Evolutionary conservation across 1,140 invertebrate species (phyloP).

Genomic region (Pissodes strobi): DNA sequence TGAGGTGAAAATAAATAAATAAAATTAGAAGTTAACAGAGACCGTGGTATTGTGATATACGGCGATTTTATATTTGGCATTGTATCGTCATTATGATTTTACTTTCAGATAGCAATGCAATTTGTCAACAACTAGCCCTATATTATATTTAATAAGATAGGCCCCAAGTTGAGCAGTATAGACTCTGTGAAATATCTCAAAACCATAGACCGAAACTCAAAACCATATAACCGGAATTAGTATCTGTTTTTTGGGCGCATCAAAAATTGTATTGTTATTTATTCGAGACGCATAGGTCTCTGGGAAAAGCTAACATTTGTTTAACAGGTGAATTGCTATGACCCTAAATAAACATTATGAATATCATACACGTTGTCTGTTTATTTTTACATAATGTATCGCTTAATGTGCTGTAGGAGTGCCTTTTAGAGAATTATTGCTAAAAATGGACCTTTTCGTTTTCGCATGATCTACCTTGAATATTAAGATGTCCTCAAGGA

Average conservation of each 20-base stretch:
- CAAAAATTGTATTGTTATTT: slow-evolving; percentile 18
- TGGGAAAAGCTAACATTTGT: slow-evolving; percentile 35
- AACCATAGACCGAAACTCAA: slow-evolving; percentile 21
- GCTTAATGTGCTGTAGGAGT: slow-evolving; percentile 18
- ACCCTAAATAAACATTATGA: slow-evolving; percentile 25
- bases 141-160: too few relatives aligned
- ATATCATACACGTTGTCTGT: slow-evolving; percentile 9
- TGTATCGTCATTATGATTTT: too few relatives aligned
- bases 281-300: slow-evolving; percentile 13
- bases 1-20: too few relatives aligned
- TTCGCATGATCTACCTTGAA: too few relatives aligned
- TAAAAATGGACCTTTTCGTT: too few relatives aligned
- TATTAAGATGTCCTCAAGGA: too few relatives aligned
- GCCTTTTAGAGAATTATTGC: too few relatives aligned
- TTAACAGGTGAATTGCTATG: slow-evolving; percentile 29
- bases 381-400: slow-evolving; percentile 23
- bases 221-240: slow-evolving; percentile 21
- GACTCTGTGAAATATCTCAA: slow-evolving; percentile 14
- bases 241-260: slow-evolving; percentile 20
- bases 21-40: too few relatives aligned
- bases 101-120: too few relatives aligned
- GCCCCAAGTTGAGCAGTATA: slow-evolving; percentile 18
- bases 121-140: too few relatives aligned
- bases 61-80: too few relatives aligned
- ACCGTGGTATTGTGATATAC: too few relatives aligned